Base-by-base conservation (phyloP, 1,140 invertebrate genomes). In the Heliothis subflexa region DNA sequence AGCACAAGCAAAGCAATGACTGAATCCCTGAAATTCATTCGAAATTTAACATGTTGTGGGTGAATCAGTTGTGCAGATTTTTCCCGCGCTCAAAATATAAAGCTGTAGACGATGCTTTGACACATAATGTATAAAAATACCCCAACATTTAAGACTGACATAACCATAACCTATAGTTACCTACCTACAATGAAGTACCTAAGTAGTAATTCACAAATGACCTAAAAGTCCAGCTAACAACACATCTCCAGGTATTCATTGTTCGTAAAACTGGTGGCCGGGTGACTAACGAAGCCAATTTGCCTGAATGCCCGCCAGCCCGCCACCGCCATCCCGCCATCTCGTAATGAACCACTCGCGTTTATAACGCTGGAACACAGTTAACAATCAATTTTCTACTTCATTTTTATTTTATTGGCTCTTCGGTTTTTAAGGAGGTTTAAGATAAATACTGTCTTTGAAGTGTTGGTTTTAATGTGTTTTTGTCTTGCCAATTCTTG, bases 211-310 rank as follows among this genome's bases (percentile, higher is more conserved):
- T 45, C n/a, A 33, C 16, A 66, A 47, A 47, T 66, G 18, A 47
- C 62, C 13, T 33, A 57, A 40, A 40, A 54, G 25, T 54, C 50
- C 49, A 72, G 21, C 18, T 74, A 50, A 45, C 40, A 75, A 52
- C 25, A 11, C 52, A 25, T 33, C 21, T 61, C 47, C 57, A 50
- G 25, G 14, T 73, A 25, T 45, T 33, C 72, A 54, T 55, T 50
- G 52, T 64, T 40, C 47, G 54, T 50, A 76, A 47, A 57, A 61
- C 61, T 76, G 66, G 54, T 75, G 66, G 13, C 70, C 55, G 72
- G 72, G 57, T 74, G 62, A 52, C 78, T 86, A 86, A 86, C 85
- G 85, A 86, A 84, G 85, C 78, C 86, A 88, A 88, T 88, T 85
- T 84, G 74, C 59, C 78, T 57, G 72, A 57, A 40, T 18, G 61